These are phyloP conservation scores for Oxyura jamaicensis DNA, from an alignment of 2,113 vertebrate species.

Conservation along the genomic window DNA sequence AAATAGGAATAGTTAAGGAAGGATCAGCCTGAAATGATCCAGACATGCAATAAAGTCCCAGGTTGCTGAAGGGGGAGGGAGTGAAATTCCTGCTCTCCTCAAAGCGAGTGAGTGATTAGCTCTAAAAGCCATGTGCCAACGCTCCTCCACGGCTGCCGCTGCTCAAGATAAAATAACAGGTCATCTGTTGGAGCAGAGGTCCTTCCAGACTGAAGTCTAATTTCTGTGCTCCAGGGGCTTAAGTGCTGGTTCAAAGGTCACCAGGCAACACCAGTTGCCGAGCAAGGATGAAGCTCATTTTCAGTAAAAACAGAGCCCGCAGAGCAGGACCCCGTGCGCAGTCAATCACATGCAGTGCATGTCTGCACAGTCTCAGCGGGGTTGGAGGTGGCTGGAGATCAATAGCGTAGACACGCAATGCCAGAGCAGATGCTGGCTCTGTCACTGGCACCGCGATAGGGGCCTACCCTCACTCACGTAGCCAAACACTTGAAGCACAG, in stretches of 20 bases:
- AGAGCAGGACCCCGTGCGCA: not conserved
- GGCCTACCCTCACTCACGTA: not conserved
- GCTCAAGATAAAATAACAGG: constrained; percentile 62
- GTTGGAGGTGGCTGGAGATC: not conserved
- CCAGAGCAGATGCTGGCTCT: not conserved
- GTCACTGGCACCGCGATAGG: not conserved
- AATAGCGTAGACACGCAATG: not conserved
- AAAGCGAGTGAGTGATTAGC: constrained; percentile 49
- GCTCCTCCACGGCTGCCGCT: not conserved
- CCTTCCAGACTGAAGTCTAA: constrained; percentile 39
- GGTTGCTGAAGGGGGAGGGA: constrained; percentile 38
- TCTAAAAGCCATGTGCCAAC: constrained; percentile 52
- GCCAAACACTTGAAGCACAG: not conserved
- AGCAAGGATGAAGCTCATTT: constrained; percentile 51
- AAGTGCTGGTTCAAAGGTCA: constrained; percentile 52
- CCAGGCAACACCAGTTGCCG: not conserved
- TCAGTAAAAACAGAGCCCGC: constrained; percentile 13
- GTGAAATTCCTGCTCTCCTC: constrained; percentile 39
- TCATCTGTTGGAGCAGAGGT: constrained; percentile 33
- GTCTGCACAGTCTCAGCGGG: constrained; percentile 5
- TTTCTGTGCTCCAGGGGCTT: constrained; percentile 56
- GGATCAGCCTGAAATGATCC: constrained; percentile 58
- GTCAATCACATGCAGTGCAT: not conserved
- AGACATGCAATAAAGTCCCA: constrained; percentile 52
- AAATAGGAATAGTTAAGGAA: not conserved